A percentile compares a stretch with the other conserved stretches of the same genome.
Conservation (phyloP, 2,888 invertebrate species). For the Agrilus cyanescens region DNA sequence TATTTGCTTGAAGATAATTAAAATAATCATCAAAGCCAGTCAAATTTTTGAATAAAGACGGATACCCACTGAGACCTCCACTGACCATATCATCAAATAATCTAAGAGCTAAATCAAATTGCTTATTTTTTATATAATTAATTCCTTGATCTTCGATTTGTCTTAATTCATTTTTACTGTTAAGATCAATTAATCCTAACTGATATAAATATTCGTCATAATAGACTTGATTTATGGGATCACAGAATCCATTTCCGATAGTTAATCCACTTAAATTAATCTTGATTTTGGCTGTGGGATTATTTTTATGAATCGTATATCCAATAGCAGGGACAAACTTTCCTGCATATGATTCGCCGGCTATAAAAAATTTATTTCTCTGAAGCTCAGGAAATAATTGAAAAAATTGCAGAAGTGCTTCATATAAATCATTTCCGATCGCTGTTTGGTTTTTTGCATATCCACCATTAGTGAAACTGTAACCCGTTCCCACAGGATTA, state of each 20-base stretch:
- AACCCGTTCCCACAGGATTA: constrained; percentile 82
- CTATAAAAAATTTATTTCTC: constrained; percentile 43
- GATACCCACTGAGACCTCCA: neutral
- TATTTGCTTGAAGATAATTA: constrained; percentile 15
- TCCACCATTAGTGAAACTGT: constrained; percentile 72
- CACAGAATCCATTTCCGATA: constrained; percentile 42
- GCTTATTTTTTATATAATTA: constrained; percentile 20
- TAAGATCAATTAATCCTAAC: constrained; percentile 35
- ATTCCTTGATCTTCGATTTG: constrained; percentile 14
- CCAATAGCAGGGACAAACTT: constrained; percentile 41
- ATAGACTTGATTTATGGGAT: constrained; percentile 40
- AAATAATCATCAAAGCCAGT: constrained; percentile 14
- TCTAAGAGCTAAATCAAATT: constrained; percentile 26
- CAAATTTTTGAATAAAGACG: constrained; percentile 23
- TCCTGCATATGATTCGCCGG: constrained; percentile 53
- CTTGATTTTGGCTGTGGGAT: constrained; percentile 25
- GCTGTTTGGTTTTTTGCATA: constrained; percentile 62
- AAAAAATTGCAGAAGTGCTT: constrained; percentile 64
- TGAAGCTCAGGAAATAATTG: constrained; percentile 45
- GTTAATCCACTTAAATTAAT: constrained; percentile 41
- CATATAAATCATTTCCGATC: constrained; percentile 63
- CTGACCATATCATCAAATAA: constrained; percentile 15
- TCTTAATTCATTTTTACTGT: constrained; percentile 16
- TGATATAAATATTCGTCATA: constrained; percentile 42
- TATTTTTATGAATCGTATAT: constrained; percentile 41